Evolutionary conservation across 2,113 vertebrate species (phyloP).

Genomic region (Megaceryle maxima): DNA sequence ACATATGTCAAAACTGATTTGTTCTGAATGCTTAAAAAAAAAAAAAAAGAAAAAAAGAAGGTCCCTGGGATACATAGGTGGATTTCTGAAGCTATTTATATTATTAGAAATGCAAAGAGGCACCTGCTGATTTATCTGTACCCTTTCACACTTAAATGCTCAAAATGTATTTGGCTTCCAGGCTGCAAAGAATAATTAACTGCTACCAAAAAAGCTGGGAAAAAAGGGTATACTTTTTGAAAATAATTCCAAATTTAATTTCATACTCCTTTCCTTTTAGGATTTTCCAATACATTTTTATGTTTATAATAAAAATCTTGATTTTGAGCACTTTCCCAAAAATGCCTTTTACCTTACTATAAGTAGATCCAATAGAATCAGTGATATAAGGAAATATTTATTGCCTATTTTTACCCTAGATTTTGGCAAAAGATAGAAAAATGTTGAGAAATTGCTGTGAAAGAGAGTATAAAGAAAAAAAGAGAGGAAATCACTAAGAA

Average conservation of each 20-base stretch:
- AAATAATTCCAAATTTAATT: not conserved
- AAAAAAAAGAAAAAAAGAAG: constrained; percentile 31
- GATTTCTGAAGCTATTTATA: constrained; percentile 40
- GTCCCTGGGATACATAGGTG: not conserved
- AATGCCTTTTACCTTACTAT: not conserved
- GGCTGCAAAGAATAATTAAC: not conserved
- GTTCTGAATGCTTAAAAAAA: not conserved
- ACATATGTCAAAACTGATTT: constrained; percentile 7
- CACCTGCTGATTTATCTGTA: constrained; percentile 12
- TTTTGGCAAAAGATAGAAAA: not conserved
- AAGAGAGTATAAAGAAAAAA: not conserved
- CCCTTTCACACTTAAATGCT: not conserved
- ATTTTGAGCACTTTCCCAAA: not conserved
- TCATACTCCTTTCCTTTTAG: not conserved
- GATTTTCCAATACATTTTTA: not conserved
- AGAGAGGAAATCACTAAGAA: rapidly evolving
- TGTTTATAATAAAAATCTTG: not conserved
- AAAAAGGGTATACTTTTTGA: not conserved
- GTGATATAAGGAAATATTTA: not conserved
- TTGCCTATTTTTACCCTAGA: not conserved
- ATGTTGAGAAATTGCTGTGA: not conserved
- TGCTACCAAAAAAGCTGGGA: not conserved
- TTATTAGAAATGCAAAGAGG: not conserved
- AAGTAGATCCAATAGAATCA: not conserved
- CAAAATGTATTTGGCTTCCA: not conserved